Percentiles rank a stretch among this genome's conserved stretches.
Conservation (phyloP, 1,140 invertebrate species). For the Tetramorium alpestre region DNA sequence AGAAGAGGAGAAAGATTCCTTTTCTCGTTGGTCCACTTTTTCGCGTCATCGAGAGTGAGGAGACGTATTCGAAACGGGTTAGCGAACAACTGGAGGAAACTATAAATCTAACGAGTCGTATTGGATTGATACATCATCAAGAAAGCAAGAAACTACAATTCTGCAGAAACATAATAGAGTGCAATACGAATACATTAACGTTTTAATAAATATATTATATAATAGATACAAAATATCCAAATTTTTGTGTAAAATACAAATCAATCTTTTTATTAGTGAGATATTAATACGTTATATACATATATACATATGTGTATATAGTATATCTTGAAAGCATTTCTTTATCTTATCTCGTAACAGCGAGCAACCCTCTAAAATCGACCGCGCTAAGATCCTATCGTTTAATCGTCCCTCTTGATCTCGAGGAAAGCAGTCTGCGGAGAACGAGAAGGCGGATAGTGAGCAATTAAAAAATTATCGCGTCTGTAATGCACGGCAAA, state of each 20-base stretch:
- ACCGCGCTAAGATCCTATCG: slow-evolving; percentile 26
- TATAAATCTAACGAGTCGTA: not conserved
- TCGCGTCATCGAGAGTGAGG: slow-evolving; percentile 39
- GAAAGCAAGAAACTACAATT: not conserved
- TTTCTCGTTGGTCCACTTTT: slow-evolving; percentile 54
- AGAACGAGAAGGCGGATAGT: not conserved
- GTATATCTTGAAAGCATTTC: not conserved
- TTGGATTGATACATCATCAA: not conserved
- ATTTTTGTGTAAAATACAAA: not conserved
- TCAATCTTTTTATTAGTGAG: not conserved
- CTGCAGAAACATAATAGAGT: not conserved
- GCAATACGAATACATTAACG: not conserved
- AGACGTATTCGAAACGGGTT: slow-evolving; percentile 13
- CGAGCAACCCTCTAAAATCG: slow-evolving; percentile 18
- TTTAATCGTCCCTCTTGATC: slow-evolving; percentile 25
- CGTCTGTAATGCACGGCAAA: not conserved
- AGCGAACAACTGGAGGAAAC: not conserved
- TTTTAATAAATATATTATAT: not conserved
- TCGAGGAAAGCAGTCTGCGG: not conserved
- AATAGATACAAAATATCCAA: not conserved
- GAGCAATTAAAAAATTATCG: slow-evolving; percentile 55
- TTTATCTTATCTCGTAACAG: not conserved
- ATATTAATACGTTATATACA: not conserved
- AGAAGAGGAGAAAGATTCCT: slow-evolving; percentile 7
- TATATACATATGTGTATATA: no score